These are phyloP conservation scores for Anser cygnoides DNA, from an alignment of 2,113 vertebrate species.

Conservation along the genomic window DNA sequence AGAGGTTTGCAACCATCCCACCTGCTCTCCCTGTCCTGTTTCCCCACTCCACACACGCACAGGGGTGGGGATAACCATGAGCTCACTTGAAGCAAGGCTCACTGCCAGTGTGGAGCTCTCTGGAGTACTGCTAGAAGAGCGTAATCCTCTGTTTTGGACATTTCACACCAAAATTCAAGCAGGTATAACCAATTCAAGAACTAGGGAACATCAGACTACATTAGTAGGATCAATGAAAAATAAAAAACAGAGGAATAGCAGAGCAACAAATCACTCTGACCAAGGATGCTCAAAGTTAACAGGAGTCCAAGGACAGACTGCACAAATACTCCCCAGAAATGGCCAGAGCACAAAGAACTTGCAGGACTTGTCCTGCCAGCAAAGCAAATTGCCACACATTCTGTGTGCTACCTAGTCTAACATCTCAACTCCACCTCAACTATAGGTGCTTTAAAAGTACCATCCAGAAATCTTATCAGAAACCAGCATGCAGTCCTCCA, in stretches of 20 bases:
- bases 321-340: not conserved
- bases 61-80: not conserved
- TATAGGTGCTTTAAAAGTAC: not conserved
- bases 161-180: not conserved
- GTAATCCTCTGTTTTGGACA: not conserved
- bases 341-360: not conserved
- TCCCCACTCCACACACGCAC: rapidly evolving
- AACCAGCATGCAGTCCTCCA: not conserved
- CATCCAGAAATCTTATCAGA: not conserved
- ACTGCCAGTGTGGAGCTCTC: not conserved
- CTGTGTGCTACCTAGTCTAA: not conserved
- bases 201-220: not conserved
- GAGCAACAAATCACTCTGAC: not conserved
- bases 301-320: not conserved
- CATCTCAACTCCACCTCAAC: not conserved
- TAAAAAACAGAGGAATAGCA: not conserved
- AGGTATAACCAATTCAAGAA: not conserved
- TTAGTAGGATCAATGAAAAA: not conserved
- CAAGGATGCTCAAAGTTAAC: not conserved
- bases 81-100: not conserved
- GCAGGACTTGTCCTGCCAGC: not conserved
- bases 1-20: not conserved
- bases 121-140: not conserved
- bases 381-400: not conserved
- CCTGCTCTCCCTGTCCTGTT: not conserved